Base-by-base conservation (phyloP, 2,113 vertebrate genomes). In the Phainopepla nitens region DNA sequence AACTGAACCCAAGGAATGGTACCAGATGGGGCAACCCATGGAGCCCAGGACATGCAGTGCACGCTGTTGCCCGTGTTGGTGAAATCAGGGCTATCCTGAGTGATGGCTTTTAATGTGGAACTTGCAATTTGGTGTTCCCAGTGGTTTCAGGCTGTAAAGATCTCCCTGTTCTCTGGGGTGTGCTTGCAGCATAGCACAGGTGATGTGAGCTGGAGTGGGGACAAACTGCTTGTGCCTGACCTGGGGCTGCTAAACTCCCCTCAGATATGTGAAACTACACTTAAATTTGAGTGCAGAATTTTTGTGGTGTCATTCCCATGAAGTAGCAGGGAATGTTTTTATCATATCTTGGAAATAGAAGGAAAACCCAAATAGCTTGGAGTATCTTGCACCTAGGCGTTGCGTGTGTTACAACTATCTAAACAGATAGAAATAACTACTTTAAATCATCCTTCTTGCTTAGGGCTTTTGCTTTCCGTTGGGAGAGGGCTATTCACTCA, bases 171-270 rank as follows among this genome's bases (percentile, higher is more conserved):
- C 28, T 42, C 42, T 5, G 1, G 42, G 20, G 5, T 85, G 36
- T 51, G 4, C 13, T 83, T 3, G n/a, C 81, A 72, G 73, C 7
- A 36, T 49, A 64, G 27, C 10, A 9, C 0, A 0, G 18, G 13
- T 58, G 33, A 2, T 58, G 11, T 64, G 35, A 31, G n/a, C 45
- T 71, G 82, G 28, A 49, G 22, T 11, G 7, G 15, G 44, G 33
- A 45, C 15, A 82, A 84, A 42, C 17, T 3, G 12, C 33, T 25
- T 45, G 51, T 19, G 49, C 18, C 57, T 78, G 35, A 61, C 22
- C 53, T 44, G 20, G 27, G 17, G 8, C 50, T 81, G 31, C 27
- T 29, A 15, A 24, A 44, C 44, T 86, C 41, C 41, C 27, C 16
- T 76, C 27, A 29, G n/a, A 53, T 66, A 20, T 42, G 20, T 0